Evolutionary conservation across 2,113 vertebrate genomes (phyloP), one percentile per base, ranked within the genome.

Genomic region (Garra rufa): DNA sequence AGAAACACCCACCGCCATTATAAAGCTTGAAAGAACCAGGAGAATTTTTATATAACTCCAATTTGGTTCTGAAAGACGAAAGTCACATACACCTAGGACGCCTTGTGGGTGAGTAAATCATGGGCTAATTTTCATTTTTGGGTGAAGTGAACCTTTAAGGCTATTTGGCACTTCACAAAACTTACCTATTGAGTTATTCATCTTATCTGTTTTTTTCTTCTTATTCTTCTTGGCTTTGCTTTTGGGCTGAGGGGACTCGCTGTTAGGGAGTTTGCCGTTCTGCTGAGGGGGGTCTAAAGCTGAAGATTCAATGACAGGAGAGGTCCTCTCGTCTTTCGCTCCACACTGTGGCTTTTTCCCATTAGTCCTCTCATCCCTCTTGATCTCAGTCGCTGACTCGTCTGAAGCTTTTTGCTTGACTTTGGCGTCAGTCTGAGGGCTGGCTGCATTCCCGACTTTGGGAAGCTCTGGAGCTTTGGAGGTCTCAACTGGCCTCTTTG

Each of bases 131-230:
- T 34, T 34, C 34, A 34, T 34, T 34, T 34, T 34, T 34, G 34
- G 34, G 34, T 34, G 34, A 34, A 34, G 3, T 34, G 34, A 34
- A 3, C 34, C 5, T 34, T 34, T 34, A 34, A 34, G 34, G 34
- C 34, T 34, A 34, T 34, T 34, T 30, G 9, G 30, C 30, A 50
- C 4, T n/a, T 63, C n/a, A 19, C 14, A 34, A 30, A 9, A 5
- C 76, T 84, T 48, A 99, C 98, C 98, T 90, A 99, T 96, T 0
- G 98, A 98, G 82, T 88, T 96, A 92, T 94, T 95, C 86, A 92
- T 93, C 92, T 97, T 95, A 82, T 99, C 98, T 0, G 94, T 94
- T 88, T 98, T 99, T 93, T 99, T 99, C 95, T 99, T 99, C 92
- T 98, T 98, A 88, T 92, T 96, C 89, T 98, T 99, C 96, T 97